Evolutionary conservation across 2,113 vertebrate genomes (phyloP).

Genomic region (Oryzias javanicus): DNA sequence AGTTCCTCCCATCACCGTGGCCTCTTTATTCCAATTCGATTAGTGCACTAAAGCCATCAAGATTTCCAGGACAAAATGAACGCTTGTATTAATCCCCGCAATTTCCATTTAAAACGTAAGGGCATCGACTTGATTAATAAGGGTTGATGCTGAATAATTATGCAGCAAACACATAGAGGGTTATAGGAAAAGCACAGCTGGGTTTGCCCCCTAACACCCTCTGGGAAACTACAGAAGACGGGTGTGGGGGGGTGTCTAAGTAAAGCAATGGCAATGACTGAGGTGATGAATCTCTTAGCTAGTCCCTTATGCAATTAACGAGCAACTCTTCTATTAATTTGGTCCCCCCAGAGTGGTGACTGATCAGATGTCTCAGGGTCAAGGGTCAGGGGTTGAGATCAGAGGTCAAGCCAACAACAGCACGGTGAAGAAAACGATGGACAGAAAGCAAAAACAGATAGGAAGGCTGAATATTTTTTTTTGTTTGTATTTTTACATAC

Average conservation of each 20-base stretch:
- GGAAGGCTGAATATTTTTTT: constrained; percentile 14
- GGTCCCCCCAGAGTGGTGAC: constrained; percentile 92
- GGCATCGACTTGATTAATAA: constrained; percentile 99
- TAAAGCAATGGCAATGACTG: constrained; percentile 99
- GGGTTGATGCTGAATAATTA: constrained; percentile 99
- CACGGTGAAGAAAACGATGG: constrained; percentile 56
- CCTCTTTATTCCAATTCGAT: constrained; percentile 99
- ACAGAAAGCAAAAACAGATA: constrained; percentile 48
- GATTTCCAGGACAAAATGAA: constrained; percentile 98
- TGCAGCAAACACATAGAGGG: constrained; percentile 83
- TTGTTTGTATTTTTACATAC: not conserved
- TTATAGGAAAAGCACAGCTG: constrained; percentile 97
- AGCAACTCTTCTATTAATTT: constrained; percentile 98
- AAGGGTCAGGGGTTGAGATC: constrained; percentile 91
- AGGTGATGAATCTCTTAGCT: constrained; percentile 99
- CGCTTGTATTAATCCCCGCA: constrained; percentile 99
- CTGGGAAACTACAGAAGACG: constrained; percentile 80
- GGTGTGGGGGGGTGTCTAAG: constrained; percentile 84
- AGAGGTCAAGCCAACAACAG: constrained; percentile 89
- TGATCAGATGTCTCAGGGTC: constrained; percentile 98
- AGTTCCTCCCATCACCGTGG: constrained; percentile 84
- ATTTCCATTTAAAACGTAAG: constrained; percentile 99
- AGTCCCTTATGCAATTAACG: constrained; percentile 99
- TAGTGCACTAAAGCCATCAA: constrained; percentile 97
- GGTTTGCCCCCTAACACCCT: constrained; percentile 91